Conservation (phyloP, 2,888 invertebrate species). For the Hirtodrosophila cameraria region DNA sequence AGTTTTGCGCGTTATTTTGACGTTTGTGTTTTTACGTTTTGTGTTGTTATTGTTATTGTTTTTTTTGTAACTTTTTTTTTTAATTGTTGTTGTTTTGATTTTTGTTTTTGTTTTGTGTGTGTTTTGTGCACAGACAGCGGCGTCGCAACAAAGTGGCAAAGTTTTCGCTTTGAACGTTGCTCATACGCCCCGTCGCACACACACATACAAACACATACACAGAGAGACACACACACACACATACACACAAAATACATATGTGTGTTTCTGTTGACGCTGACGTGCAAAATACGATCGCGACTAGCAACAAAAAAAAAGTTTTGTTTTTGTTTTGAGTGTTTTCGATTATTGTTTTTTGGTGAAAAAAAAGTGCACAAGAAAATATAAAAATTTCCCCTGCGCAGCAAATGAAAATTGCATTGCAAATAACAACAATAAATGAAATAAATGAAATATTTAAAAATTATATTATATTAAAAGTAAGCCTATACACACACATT, state of each 20-base stretch:
- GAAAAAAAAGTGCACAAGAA: too few relatives aligned
- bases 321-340: constrained; percentile 52
- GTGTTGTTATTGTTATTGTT: constrained; percentile 5
- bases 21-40: constrained; percentile 36
- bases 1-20: constrained; percentile 59
- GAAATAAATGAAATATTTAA: too few relatives aligned
- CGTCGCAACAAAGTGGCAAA: constrained; percentile 65
- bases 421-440: constrained; percentile 23
- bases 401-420: constrained; percentile 49
- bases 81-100: constrained; percentile 24
- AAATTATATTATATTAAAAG: constrained; percentile 57
- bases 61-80: constrained; percentile 15
- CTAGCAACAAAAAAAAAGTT: constrained; percentile 25
- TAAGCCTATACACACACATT: constrained; percentile 47
- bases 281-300: constrained; percentile 61
- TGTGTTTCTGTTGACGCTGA: constrained; percentile 47
- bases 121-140: constrained; percentile 49
- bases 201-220: constrained; percentile 18
- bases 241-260: constrained; percentile 1
- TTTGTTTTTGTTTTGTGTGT: constrained; percentile 33
- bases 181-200: constrained; percentile 71
- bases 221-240: constrained; percentile 11
- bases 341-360: constrained; percentile 38
- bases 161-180: constrained; percentile 69
- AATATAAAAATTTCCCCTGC: too few relatives aligned